Conservation (phyloP, 2,797 vertebrate species). For the Choloepus didactylus region DNA sequence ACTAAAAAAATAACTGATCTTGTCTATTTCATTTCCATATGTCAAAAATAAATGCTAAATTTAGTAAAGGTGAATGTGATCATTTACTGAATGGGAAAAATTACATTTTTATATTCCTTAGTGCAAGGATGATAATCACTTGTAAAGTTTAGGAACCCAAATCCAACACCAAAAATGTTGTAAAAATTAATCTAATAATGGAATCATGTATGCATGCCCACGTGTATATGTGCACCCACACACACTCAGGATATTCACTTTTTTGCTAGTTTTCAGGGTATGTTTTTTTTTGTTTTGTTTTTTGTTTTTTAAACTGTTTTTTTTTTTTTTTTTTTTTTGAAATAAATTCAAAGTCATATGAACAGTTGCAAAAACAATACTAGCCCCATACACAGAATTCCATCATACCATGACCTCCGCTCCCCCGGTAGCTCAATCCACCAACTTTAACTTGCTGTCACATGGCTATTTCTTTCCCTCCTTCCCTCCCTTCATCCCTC, state of each 20-base stretch:
- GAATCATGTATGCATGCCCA: accelerated
- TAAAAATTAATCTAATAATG: accelerated
- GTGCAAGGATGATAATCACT: not conserved
- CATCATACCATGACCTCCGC: too few relatives aligned
- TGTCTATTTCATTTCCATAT: not conserved
- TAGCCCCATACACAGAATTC: too few relatives aligned
- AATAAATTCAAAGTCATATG: too few relatives aligned
- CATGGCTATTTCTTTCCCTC: too few relatives aligned
- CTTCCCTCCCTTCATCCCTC: too few relatives aligned
- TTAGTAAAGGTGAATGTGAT: not conserved
- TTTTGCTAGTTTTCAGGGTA: not conserved
- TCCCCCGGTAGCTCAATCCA: too few relatives aligned
- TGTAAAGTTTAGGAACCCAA: not conserved
- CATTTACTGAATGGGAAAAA: constrained; percentile 1
- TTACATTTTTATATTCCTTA: not conserved
- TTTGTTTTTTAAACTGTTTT: too few relatives aligned
- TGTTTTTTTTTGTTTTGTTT: too few relatives aligned
- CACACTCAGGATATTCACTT: not conserved
- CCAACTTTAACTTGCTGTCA: too few relatives aligned
- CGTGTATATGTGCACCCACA: accelerated
- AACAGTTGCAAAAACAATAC: too few relatives aligned
- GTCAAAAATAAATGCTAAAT: not conserved
- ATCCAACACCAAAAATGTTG: not conserved
- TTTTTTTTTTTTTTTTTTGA: too few relatives aligned
- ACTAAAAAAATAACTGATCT: not conserved